These are phyloP conservation scores for Caenorhabditis panamensis DNA, from an alignment of 2,888 invertebrate genomes.

Conservation along the genomic window DNA sequence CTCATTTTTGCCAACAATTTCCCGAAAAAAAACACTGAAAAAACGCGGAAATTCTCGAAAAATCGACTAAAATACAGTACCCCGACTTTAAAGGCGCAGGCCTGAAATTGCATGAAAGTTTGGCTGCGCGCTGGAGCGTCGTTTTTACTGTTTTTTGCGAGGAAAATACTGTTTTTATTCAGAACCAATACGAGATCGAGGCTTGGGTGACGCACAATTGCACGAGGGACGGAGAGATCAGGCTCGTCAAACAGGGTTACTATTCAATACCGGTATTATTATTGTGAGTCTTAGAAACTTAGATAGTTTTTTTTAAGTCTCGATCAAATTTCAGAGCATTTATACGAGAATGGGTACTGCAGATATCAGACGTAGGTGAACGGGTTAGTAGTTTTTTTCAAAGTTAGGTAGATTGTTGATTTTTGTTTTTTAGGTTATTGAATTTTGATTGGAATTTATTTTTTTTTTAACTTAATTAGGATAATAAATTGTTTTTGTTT, in stretches of 20 bases:
- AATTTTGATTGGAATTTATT: no score
- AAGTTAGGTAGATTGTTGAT: no score
- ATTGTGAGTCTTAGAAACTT: slow-evolving; percentile 6
- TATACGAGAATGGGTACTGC: not conserved
- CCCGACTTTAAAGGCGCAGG: no score
- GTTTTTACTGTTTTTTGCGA: no score
- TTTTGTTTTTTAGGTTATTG: no score
- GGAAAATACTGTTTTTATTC: slow-evolving; percentile 1
- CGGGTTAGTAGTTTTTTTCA: not conserved
- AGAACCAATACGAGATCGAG: slow-evolving; percentile 26
- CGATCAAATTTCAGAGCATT: slow-evolving; percentile 3
- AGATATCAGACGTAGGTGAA: not conserved
- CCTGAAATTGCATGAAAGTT: no score
- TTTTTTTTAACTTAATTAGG: no score
- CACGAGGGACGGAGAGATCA: not conserved
- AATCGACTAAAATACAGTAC: no score
- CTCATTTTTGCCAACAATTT: no score
- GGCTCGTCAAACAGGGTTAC: not conserved
- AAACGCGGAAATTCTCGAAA: no score
- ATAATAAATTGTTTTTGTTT: slow-evolving; percentile 23
- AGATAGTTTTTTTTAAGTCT: not conserved
- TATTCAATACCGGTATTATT: not conserved
- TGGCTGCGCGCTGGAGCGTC: no score
- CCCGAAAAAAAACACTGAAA: no score
- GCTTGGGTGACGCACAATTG: slow-evolving; percentile 21